phyloP scores from a whole-genome alignment of 30 jellyfish, hydroid and myxozoan species.

The Phacellophora camtschatica region DNA sequence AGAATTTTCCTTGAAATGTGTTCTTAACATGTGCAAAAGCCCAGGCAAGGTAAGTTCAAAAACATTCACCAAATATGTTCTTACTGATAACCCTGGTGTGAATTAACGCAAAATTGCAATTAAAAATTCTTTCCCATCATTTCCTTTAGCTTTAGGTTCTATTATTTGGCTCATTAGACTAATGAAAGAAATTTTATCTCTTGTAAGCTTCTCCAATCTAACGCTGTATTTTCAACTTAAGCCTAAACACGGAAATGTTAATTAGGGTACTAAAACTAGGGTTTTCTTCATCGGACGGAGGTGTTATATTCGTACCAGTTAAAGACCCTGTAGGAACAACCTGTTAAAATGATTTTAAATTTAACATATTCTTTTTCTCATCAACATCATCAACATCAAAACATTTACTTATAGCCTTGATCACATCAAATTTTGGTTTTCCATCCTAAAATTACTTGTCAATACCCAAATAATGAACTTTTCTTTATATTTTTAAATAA shows the following conservation, averaged over 20 bases:
- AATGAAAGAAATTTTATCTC: slow-evolving; percentile 23
- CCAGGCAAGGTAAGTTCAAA: slow-evolving; percentile 17
- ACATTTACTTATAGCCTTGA: no score
- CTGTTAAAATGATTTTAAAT: no score
- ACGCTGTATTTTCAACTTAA: slow-evolving; percentile 42
- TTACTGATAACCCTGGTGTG: slow-evolving; percentile 35
- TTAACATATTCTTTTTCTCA: no score
- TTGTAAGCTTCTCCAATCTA: slow-evolving; percentile 52
- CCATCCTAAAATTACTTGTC: no score
- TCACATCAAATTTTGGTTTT: no score
- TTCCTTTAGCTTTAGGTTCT: slow-evolving; percentile 33
- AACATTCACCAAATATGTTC: slow-evolving; percentile 42
- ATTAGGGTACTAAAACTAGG: not conserved
- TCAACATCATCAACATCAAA: no score
- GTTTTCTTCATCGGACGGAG: not conserved
- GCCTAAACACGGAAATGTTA: slow-evolving; percentile 24
- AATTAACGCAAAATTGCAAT: slow-evolving; percentile 36
- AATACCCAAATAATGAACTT: no score
- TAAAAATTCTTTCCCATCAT: slow-evolving; percentile 11
- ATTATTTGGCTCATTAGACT: slow-evolving; percentile 29
- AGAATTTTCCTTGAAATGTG: slow-evolving; percentile 59
- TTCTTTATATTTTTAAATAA: no score
- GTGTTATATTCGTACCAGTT: not conserved
- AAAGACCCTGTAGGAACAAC: no score
- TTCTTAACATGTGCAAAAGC: slow-evolving; percentile 22